phyloP scores from a whole-genome alignment of 2,888 invertebrate species.

The Tetropium fuscum region DNA sequence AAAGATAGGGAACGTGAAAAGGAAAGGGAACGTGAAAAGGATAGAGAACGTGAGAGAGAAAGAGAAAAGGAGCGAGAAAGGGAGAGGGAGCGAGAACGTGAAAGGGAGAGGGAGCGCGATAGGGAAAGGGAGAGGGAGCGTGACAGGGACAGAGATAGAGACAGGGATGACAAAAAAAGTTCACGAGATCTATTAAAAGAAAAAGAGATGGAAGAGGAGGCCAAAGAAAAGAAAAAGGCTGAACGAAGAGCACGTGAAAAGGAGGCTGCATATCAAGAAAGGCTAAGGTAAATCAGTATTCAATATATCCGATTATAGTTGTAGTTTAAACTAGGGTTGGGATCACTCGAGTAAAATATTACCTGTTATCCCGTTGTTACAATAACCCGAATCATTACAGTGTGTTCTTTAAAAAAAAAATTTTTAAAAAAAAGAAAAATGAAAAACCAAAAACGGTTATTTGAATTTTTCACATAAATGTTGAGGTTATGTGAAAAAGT shows the following conservation, averaged over 20 bases:
- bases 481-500: too few relatives aligned
- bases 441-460: too few relatives aligned
- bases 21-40: constrained; percentile 65
- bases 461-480: too few relatives aligned
- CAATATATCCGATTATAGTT: too few relatives aligned
- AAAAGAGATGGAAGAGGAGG: constrained; percentile 92
- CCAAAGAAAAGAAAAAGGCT: constrained; percentile 87
- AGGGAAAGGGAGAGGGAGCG: constrained; percentile 73
- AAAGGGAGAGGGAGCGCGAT: constrained; percentile 66
- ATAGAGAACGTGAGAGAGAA: constrained; percentile 64
- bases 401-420: too few relatives aligned
- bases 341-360: too few relatives aligned
- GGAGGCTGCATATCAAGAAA: constrained; percentile 96
- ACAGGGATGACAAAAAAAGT: constrained; percentile 68
- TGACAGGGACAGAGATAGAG: constrained; percentile 72
- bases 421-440: too few relatives aligned
- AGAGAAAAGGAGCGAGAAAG: constrained; percentile 67
- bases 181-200: constrained; percentile 77
- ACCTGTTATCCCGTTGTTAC: too few relatives aligned
- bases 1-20: constrained; percentile 65
- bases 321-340: too few relatives aligned
- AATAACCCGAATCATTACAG: too few relatives aligned
- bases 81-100: constrained; percentile 65
- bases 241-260: constrained; percentile 95
- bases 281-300: constrained; percentile 65